phyloP scores from a whole-genome alignment of 2,113 vertebrate species.

The Pseudopodoces humilis region DNA sequence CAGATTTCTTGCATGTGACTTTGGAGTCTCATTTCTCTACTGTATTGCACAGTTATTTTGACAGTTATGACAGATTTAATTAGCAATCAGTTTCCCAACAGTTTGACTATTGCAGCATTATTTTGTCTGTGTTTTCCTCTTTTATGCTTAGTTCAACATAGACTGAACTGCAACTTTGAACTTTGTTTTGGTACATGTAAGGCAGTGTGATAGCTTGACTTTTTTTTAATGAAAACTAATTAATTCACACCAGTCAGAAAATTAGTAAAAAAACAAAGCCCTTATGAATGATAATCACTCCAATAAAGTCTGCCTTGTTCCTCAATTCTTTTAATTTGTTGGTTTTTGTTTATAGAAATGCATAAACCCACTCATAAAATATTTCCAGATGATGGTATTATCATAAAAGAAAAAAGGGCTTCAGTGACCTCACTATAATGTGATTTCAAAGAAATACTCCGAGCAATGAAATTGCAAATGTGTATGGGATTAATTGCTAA shows the following conservation, averaged over 20 bases:
- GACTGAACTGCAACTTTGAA: neutral
- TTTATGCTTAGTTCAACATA: neutral
- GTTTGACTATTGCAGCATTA: neutral
- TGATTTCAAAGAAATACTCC: neutral
- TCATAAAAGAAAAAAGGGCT: neutral
- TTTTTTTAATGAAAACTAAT: neutral
- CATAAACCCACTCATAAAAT: neutral
- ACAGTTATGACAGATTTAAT: slow-evolving; percentile 28
- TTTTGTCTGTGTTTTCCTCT: neutral
- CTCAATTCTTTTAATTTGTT: neutral
- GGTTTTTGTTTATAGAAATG: neutral
- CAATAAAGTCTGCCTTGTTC: neutral
- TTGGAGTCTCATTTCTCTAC: slow-evolving; percentile 28
- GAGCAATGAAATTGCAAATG: neutral
- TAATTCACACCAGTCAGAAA: neutral
- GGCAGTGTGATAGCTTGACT: neutral
- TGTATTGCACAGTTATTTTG: neutral
- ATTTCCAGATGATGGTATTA: neutral
- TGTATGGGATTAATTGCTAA: neutral
- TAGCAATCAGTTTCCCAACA: neutral
- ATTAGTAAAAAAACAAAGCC: neutral
- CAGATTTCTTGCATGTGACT: slow-evolving; percentile 8
- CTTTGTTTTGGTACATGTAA: neutral
- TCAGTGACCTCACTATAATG: neutral
- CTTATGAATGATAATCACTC: neutral